These are phyloP conservation scores for Onychorhynchus coronatus DNA, from an alignment of 2,113 vertebrate genomes.

Conservation along the genomic window DNA sequence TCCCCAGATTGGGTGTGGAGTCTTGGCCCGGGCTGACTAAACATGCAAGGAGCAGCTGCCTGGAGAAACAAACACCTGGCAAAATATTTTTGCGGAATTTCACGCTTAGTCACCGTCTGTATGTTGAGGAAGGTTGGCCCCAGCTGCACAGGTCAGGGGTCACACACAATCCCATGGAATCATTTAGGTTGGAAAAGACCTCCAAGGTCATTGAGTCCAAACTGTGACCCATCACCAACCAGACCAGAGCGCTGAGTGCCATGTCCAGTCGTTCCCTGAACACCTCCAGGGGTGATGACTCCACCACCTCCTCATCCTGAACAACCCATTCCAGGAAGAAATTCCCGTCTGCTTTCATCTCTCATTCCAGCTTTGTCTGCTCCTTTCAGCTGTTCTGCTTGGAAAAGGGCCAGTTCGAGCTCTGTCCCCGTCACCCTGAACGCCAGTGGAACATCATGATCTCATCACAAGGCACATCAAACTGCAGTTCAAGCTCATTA, in stretches of 20 bases:
- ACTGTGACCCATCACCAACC: not conserved
- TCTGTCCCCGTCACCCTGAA: not conserved
- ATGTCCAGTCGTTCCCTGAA: not conserved
- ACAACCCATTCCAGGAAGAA: not conserved
- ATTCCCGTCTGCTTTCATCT: not conserved
- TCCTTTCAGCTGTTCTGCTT: not conserved
- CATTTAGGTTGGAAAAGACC: not conserved
- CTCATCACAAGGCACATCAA: not conserved
- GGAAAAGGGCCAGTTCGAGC: not conserved
- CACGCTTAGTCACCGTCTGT: not conserved
- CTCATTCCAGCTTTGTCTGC: not conserved
- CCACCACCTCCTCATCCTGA: not conserved
- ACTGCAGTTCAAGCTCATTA: not conserved
- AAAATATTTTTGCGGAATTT: not conserved
- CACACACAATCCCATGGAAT: not conserved
- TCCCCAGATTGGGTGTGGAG: not conserved
- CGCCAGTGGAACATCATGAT: not conserved
- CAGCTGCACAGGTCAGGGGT: not conserved
- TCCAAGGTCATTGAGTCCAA: rapidly evolving
- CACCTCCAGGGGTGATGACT: not conserved
- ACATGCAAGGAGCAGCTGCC: not conserved
- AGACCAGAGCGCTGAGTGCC: not conserved
- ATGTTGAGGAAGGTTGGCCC: rapidly evolving
- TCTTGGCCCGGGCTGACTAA: not conserved
- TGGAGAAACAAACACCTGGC: conserved; percentile 26